Percentiles rank a stretch among this genome's conserved stretches.
Conservation (phyloP, 2,888 invertebrate genomes). For the Deilephila elpenor region DNA sequence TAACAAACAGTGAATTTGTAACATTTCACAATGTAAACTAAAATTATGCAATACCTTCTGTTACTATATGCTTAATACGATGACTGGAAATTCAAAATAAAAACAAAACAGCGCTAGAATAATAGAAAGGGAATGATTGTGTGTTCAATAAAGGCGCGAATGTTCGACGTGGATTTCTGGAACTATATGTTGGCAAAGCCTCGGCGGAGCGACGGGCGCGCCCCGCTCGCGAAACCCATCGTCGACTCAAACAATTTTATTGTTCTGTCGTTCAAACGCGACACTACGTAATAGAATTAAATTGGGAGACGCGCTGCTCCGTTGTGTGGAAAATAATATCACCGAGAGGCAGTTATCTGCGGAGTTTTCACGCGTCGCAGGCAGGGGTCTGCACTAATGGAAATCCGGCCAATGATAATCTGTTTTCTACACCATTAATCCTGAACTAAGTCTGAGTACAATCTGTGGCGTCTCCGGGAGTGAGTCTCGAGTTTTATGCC, state of each 20-base stretch:
- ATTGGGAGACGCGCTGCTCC: conserved; percentile 79
- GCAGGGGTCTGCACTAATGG: conserved; percentile 82
- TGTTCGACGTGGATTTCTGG: conserved; percentile 43
- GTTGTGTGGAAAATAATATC: conserved; percentile 85
- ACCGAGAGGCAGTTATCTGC: conserved; percentile 75
- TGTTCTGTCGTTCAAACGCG: conserved; percentile 81
- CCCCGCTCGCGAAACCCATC: conserved; percentile 16
- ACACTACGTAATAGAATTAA: conserved; percentile 84
- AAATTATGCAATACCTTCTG: neutral
- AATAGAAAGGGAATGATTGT: conserved; percentile 58
- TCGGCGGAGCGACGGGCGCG: conserved; percentile 47
- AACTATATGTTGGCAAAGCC: conserved; percentile 38
- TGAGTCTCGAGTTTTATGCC: conserved; percentile 82
- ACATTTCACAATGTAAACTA: neutral
- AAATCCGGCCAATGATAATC: conserved; percentile 85
- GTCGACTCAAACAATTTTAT: conserved; percentile 77
- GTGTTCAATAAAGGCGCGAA: conserved; percentile 58
- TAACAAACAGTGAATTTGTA: neutral
- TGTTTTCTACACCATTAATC: conserved; percentile 86
- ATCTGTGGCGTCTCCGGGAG: conserved; percentile 81
- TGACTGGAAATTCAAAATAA: neutral
- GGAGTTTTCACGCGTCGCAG: conserved; percentile 82
- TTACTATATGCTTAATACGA: neutral
- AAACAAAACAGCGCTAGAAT: conserved; percentile 47
- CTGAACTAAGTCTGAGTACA: conserved; percentile 83